A percentile compares a stretch with the other conserved stretches of the same genome.
phyloP scores from a whole-genome alignment of 1,140 invertebrate species.

The Dendroctonus valens region DNA sequence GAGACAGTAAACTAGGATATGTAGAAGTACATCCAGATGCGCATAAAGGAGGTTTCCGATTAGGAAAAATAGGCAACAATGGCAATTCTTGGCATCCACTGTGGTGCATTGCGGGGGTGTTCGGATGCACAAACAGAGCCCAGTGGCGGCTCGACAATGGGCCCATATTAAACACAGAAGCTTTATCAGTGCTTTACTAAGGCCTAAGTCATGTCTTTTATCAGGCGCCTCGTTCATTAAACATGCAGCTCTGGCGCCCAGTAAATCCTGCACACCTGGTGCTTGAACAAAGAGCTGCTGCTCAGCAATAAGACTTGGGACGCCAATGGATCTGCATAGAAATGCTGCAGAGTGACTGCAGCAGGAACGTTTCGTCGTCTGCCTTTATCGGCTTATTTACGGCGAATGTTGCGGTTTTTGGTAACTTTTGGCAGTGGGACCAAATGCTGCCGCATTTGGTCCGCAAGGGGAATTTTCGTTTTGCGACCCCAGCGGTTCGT shows the following conservation, averaged over 20 bases:
- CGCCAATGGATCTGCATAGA: not conserved
- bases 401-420: slow-evolving; percentile 21
- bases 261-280: slow-evolving; percentile 9
- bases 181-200: no score
- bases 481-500: not conserved
- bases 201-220: no score
- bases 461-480: not conserved
- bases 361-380: not conserved
- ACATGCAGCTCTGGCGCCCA: not conserved
- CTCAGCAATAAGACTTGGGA: not conserved
- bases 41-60: no score
- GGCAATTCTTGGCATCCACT: slow-evolving; percentile 1
- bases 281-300: not conserved
- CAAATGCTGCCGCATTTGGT: slow-evolving; percentile 3
- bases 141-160: slow-evolving; percentile 14
- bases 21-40: no score
- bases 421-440: slow-evolving; percentile 11
- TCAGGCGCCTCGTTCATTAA: no score
- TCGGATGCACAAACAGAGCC: slow-evolving; percentile 7
- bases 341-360: slow-evolving; percentile 15
- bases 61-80: no score
- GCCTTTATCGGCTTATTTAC: slow-evolving; percentile 18
- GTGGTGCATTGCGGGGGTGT: slow-evolving; percentile 25
- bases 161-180: no score
- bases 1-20: no score